Evolutionary conservation across 1,140 invertebrate species (phyloP).

Genomic region (Mactra quadrangularis): DNA sequence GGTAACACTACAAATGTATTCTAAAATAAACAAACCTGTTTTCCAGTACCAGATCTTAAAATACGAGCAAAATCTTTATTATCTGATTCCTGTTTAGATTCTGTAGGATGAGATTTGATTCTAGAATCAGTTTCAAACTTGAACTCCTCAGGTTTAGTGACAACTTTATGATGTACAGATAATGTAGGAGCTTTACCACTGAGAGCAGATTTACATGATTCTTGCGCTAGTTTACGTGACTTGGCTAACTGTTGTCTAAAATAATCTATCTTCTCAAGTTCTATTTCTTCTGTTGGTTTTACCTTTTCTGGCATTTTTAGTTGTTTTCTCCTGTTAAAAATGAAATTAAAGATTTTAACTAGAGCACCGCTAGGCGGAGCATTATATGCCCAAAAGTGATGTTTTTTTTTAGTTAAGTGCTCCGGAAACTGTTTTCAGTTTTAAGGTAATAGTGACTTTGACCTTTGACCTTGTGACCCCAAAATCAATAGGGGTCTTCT

Average conservation of each 20-base stretch:
- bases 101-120: conserved; percentile 69
- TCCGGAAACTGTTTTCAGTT: too few relatives aligned
- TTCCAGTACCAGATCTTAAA: conserved; percentile 63
- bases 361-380: too few relatives aligned
- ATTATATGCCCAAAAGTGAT: too few relatives aligned
- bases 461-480: too few relatives aligned
- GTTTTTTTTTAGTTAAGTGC: too few relatives aligned
- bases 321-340: conserved; percentile 60
- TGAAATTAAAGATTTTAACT: too few relatives aligned
- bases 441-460: too few relatives aligned
- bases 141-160: conserved; percentile 75
- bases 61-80: conserved; percentile 72
- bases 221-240: conserved; percentile 71
- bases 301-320: conserved; percentile 46
- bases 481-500: too few relatives aligned
- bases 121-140: conserved; percentile 78
- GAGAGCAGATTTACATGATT: conserved; percentile 72
- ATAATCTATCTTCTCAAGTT: conserved; percentile 76
- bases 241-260: conserved; percentile 73
- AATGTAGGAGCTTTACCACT: conserved; percentile 59
- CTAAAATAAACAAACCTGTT: conserved; percentile 36
- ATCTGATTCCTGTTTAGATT: conserved; percentile 57
- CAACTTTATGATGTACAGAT: conserved; percentile 57
- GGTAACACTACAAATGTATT: too few relatives aligned
- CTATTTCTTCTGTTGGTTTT: conserved; percentile 76